Evolutionary conservation across 2,797 vertebrate genomes (phyloP).

Genomic region (Poeciliopsis turneri): DNA sequence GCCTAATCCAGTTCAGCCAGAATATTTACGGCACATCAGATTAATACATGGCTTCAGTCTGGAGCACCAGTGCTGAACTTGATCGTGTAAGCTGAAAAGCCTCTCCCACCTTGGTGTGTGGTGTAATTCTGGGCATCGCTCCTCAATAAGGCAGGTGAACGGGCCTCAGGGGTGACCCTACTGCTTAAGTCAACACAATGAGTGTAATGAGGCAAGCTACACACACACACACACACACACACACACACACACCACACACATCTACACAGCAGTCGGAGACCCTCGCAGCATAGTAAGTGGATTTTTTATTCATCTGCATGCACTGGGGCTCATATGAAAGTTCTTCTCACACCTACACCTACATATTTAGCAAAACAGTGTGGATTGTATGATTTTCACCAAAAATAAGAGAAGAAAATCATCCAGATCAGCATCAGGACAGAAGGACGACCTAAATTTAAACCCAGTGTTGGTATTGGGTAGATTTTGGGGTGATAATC

Average conservation of each 20-base stretch:
- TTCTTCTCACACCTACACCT: slow-evolving; percentile 61
- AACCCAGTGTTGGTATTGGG: not conserved
- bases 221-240: slow-evolving; percentile 13
- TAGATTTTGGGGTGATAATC: no score
- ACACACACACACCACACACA: slow-evolving; percentile 18
- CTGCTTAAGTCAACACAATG: slow-evolving; percentile 76
- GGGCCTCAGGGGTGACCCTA: slow-evolving; percentile 68
- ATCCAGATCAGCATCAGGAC: not conserved
- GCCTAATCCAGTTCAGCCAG: slow-evolving; percentile 9
- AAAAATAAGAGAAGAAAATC: not conserved
- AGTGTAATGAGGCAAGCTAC: slow-evolving; percentile 73
- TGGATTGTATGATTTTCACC: slow-evolving; percentile 1
- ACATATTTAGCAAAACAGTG: slow-evolving; percentile 41
- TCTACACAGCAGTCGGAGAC: slow-evolving; percentile 41
- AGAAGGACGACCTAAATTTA: not conserved
- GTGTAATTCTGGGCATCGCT: slow-evolving; percentile 64
- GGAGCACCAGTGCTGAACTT: slow-evolving; percentile 16
- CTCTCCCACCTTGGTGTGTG: slow-evolving; percentile 23
- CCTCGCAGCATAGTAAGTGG: slow-evolving; percentile 71
- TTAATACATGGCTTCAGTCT: slow-evolving; percentile 1
- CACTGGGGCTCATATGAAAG: slow-evolving; percentile 58
- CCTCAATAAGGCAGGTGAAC: slow-evolving; percentile 56
- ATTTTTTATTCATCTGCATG: slow-evolving; percentile 72
- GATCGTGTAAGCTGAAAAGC: slow-evolving; percentile 22
- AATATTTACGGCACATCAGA: not conserved